Evolutionary conservation across 2,888 invertebrate species (phyloP), one percentile per base, ranked within the genome.

Genomic region (Melanostoma scalare): DNA sequence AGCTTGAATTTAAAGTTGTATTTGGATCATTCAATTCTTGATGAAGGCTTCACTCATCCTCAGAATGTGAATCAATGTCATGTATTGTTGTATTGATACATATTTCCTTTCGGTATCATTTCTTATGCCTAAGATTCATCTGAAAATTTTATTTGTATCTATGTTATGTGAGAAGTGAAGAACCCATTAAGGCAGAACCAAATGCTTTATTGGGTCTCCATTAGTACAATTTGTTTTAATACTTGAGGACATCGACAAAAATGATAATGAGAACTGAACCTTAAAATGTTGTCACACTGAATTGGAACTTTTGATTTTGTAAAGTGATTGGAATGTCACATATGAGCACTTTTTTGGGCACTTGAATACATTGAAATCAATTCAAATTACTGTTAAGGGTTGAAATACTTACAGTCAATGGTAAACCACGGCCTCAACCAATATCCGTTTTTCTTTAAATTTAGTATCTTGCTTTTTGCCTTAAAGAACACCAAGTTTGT

Each of bases 121-220:
- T 36, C 53, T 46, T 30, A 20, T 71, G 53, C 71, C 76, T 68
- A 77, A 73, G 58, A 72, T 33, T 53, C 44, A 2, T 35, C 5
- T 4, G 6, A 36, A 38, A 36, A 31, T 8, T 8, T 6, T 56
- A 56, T 6, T 38, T 55, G 53, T 61, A 20, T n/a, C 4, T 48
- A 9, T 67, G 72, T 72, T 72, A 78, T 78, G 78, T 20, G 20
- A 20, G 20, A 20, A 20, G 20, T 20, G 20, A 20, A 20, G 20
- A 20, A 20, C 20, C 20, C 20, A 20, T 20, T 0, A 20, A 20
- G 1, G 20, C 20, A 20, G 1, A 84, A 84, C 75, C 84, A 84
- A 79, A 84, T 84, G 84, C 71, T 75, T 75, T 84, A 75, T 75
- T 65, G 58, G 75, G 84, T 75, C 74, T 79, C 74, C 79, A 84